Conservation (phyloP, 2,888 invertebrate genomes). For the Temnothorax ravouxi region DNA sequence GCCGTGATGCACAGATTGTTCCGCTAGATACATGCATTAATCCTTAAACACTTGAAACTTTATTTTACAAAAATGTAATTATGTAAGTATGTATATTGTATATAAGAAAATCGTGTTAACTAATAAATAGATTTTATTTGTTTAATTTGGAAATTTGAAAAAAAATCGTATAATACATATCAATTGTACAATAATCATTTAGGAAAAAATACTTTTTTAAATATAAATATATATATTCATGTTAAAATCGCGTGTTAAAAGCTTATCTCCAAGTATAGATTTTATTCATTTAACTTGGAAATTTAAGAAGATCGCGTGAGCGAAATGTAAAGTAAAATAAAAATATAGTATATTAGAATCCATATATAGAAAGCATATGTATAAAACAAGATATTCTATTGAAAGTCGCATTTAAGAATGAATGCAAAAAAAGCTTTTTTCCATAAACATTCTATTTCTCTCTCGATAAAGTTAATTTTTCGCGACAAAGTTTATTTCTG, state of each 20-base stretch:
- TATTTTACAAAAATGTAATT: constrained; percentile 7
- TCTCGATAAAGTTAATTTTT: neutral
- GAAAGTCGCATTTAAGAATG: neutral
- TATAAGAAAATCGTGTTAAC: neutral
- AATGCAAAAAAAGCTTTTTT: neutral
- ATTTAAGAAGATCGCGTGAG: neutral
- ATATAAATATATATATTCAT: neutral
- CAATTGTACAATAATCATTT: neutral
- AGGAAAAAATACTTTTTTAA: neutral
- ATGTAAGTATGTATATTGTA: neutral
- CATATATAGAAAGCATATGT: neutral
- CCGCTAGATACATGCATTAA: neutral
- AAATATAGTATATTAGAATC: neutral
- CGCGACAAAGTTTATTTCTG: neutral
- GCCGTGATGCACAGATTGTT: neutral
- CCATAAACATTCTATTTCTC: neutral
- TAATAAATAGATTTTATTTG: neutral
- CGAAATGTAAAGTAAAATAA: neutral
- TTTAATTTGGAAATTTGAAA: neutral
- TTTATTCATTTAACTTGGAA: neutral
- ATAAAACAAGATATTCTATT: neutral
- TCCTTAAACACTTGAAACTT: neutral
- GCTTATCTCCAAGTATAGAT: neutral
- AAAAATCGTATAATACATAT: neutral
- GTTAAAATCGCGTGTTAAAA: neutral